Conservation (phyloP, 2,888 invertebrate genomes). For the Ephialtes manifestator region DNA sequence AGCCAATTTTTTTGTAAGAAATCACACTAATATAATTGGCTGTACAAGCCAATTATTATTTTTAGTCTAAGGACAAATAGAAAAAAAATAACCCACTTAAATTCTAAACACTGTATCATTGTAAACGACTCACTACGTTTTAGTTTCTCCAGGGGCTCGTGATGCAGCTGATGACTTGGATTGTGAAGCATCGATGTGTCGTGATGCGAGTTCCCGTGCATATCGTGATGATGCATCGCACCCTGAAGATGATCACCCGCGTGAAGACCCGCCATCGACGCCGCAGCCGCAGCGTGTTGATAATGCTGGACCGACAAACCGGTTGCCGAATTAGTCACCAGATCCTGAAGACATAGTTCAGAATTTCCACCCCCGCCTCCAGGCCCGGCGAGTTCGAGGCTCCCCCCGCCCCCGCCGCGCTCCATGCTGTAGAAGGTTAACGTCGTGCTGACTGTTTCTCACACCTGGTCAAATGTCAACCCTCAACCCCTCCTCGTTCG, state of each 20-base stretch:
- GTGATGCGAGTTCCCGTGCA: constrained; percentile 85
- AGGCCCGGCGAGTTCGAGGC: constrained; percentile 85
- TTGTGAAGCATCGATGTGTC: constrained; percentile 88
- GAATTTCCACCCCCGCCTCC: constrained; percentile 86
- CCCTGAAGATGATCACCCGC: constrained; percentile 86
- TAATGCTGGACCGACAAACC: constrained; percentile 87
- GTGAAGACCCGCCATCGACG: constrained; percentile 86
- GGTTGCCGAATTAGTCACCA: constrained; percentile 88
- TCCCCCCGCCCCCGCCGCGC: constrained; percentile 84
- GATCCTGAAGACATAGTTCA: constrained; percentile 92
- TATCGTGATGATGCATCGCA: constrained; percentile 80
- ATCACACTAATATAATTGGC: too few relatives aligned
- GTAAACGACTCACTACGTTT: constrained; percentile 90
- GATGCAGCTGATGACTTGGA: constrained; percentile 89
- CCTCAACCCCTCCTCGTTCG: constrained; percentile 62
- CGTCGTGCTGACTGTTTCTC: constrained; percentile 87
- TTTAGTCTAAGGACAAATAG: too few relatives aligned
- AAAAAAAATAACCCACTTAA: too few relatives aligned
- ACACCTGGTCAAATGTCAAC: constrained; percentile 79
- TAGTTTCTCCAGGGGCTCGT: constrained; percentile 92
- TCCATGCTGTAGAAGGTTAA: constrained; percentile 86
- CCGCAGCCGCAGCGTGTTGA: constrained; percentile 87
- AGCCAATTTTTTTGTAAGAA: too few relatives aligned
- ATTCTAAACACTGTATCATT: constrained; percentile 43
- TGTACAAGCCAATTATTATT: too few relatives aligned